A percentile compares a stretch with the other conserved stretches of the same genome.
phyloP scores from a whole-genome alignment of 2,113 vertebrate species.

The Ploceus nigricollis region DNA sequence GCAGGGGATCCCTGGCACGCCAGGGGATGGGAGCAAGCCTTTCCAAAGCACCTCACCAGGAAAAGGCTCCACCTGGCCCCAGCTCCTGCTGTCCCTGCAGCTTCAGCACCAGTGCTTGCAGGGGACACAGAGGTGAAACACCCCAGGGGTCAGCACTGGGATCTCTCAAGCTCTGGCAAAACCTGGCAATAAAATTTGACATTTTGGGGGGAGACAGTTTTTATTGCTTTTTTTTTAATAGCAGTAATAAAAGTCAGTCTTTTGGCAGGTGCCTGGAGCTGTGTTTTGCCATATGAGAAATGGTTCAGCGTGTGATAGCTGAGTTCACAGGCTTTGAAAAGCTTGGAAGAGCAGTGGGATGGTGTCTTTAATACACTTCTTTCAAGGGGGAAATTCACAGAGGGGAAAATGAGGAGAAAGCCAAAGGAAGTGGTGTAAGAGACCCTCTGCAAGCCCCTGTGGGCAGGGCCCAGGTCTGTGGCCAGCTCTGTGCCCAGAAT shows the following conservation, averaged over 20 bases:
- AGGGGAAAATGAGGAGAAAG: neutral
- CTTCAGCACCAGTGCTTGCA: neutral
- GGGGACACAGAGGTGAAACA: neutral
- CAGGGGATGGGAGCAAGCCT: neutral
- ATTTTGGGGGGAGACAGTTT: neutral
- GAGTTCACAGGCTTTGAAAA: neutral
- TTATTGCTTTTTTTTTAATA: neutral
- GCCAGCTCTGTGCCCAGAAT: neutral
- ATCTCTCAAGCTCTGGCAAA: neutral
- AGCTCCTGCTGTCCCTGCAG: neutral
- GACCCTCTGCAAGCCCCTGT: fast-evolving
- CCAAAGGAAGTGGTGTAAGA: neutral
- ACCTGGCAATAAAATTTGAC: neutral
- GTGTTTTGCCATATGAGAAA: neutral
- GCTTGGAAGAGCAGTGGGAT: neutral
- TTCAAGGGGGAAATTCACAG: neutral
- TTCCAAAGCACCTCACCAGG: neutral
- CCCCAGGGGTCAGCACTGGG: neutral
- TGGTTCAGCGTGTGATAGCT: neutral
- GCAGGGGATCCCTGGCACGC: neutral
- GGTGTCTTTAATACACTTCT: neutral
- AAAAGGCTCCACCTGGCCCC: neutral
- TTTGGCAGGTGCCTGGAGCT: neutral
- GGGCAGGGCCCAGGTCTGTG: neutral
- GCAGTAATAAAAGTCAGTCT: neutral